Evolutionary conservation across 2,888 invertebrate genomes (phyloP).

Genomic region (Pollenia angustigena): DNA sequence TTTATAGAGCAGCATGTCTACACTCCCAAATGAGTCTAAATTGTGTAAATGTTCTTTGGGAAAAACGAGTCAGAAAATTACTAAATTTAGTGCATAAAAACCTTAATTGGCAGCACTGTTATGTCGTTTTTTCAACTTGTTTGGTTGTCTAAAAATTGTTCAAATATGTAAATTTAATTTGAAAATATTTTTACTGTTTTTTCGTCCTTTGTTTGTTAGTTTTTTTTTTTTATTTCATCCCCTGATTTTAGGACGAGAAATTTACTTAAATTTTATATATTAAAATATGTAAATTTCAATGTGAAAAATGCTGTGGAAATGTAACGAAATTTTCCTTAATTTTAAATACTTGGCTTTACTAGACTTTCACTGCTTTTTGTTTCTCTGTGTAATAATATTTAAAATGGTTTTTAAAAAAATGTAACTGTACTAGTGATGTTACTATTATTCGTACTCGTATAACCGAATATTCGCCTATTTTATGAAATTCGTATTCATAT

Average conservation of each 20-base stretch:
- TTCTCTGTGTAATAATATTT: constrained; percentile 20
- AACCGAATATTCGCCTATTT: too few relatives aligned
- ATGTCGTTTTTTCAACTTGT: constrained; percentile 30
- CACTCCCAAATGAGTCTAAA: too few relatives aligned
- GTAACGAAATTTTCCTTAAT: constrained; percentile 39
- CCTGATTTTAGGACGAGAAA: neutral
- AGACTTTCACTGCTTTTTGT: neutral
- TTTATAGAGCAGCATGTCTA: too few relatives aligned
- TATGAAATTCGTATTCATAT: too few relatives aligned
- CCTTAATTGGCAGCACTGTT: neutral
- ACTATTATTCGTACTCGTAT: too few relatives aligned
- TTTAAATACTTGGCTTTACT: neutral
- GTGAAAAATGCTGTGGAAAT: constrained; percentile 35
- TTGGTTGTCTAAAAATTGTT: constrained; percentile 22
- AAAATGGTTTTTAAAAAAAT: constrained; percentile 32
- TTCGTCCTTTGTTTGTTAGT: neutral
- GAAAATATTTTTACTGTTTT: constrained; percentile 45
- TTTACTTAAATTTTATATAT: neutral
- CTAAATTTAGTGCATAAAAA: too few relatives aligned
- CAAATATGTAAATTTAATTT: constrained; percentile 66
- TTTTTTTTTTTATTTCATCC: neutral
- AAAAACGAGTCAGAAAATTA: too few relatives aligned
- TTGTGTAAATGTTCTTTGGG: too few relatives aligned
- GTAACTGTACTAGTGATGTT: neutral
- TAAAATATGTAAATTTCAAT: constrained; percentile 54